Percentiles rank a stretch among this genome's conserved stretches.
Evolutionary conservation across 2,113 vertebrate genomes (phyloP).

Genomic region (Pipra filicauda): DNA sequence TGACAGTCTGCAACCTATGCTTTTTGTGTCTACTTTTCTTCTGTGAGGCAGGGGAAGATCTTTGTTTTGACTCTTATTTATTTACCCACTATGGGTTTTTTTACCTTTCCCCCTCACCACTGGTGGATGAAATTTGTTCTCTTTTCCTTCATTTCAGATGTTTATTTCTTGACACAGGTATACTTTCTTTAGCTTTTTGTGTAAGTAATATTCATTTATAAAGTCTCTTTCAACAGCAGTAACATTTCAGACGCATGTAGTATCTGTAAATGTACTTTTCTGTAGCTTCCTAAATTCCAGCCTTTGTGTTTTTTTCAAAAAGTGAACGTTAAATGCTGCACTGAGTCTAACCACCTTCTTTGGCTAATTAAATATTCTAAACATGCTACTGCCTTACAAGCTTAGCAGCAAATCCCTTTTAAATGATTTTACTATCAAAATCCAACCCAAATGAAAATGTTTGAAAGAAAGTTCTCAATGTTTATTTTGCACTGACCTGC

Average conservation of each 20-base stretch:
- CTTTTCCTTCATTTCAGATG: not conserved
- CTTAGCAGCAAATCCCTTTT: not conserved
- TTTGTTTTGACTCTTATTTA: not conserved
- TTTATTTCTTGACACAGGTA: not conserved
- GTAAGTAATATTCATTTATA: not conserved
- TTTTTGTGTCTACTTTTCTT: not conserved
- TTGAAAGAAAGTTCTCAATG: not conserved
- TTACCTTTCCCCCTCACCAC: not conserved
- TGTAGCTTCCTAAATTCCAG: not conserved
- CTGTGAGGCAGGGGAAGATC: not conserved
- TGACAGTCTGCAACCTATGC: not conserved
- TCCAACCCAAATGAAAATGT: not conserved
- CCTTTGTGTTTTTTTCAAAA: not conserved
- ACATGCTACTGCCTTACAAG: not conserved
- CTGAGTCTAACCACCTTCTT: not conserved
- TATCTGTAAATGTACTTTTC: not conserved
- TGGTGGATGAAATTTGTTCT: not conserved
- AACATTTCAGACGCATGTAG: not conserved
- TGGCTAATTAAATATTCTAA: not conserved
- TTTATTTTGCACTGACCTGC: not conserved
- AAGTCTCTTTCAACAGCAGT: not conserved
- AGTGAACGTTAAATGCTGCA: not conserved
- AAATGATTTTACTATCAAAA: not conserved
- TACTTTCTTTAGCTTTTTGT: not conserved
- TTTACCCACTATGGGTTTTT: accelerated